Evolutionary conservation across 1,140 invertebrate species (phyloP), one percentile per base, ranked within the genome.

Genomic region (Harpegnathos saltator): DNA sequence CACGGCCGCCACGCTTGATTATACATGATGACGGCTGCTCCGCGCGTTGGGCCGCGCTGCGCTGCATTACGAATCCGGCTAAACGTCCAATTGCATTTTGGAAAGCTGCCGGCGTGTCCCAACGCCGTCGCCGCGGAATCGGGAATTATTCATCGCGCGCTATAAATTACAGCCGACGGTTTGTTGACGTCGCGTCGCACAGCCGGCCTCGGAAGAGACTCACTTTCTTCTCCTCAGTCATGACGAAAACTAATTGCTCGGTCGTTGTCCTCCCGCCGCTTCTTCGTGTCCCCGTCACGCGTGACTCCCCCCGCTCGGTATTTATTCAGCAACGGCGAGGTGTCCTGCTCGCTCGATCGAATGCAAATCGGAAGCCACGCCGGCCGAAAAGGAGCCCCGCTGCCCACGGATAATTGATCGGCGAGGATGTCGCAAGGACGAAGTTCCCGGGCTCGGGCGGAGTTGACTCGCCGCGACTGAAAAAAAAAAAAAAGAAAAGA

Each of bases 91-190:
- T 80, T 80, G 52, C 24, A 71, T 80, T 71, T 80, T 80, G 75
- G 75, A 80, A 80, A 80, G 65, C 38, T 58, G 44, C 22, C 48
- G 74, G 74, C 65, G 75, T 71, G 52, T 78, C 52, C 26, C 75
- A 71, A 71, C 66, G 44, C 58, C 33, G 38, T 3, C 38, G 65
- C 75, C n/a, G 44, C 44, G 44, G 54, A 80, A 80, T 80, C 75
- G 66, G 48, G 75, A 71, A 80, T 80, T 80, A 80, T 80, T 80
- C 75, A 78, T 78, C 75, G 17, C 14, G 75, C 65, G 50, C 65
- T 80, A 80, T 80, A 80, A 80, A 80, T 80, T 80, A 80, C 38
- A 71, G 75, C 22, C 65, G 65, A 80, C 75, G 68, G 48, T 69
- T 80, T 80, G 65, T 69, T 80, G 65, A 80, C 54, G 52, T 69